Evolutionary conservation across 2,888 invertebrate species (phyloP), one percentile per base, ranked within the genome.

Genomic region (Esperia sulphurella): DNA sequence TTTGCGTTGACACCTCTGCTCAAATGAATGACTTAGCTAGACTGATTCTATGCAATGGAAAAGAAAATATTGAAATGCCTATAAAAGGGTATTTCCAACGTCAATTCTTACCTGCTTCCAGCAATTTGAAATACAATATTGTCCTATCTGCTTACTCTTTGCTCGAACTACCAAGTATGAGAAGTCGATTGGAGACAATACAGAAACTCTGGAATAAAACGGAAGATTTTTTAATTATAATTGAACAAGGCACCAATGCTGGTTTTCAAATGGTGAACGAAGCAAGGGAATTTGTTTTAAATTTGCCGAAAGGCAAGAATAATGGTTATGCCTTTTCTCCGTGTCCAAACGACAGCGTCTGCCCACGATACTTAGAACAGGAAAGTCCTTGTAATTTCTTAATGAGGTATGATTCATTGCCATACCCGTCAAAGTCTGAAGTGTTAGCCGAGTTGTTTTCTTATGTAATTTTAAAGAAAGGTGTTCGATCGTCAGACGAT

Each of bases 121-220:
- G 90, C 14, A 79, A 84, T 54, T 61, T 92, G 0, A 91, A 91
- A 62, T 97, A 95, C 73, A 95, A 96, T 74, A 83, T 98, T 43
- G 96, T 97, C 0, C 83, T 97, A 14, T 93, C 95, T 46, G 94
- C 97, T 0, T 96, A 93, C 73, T 91, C 95, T 0, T 84, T 98
- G 54, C 91, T 97, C 59, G 98, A 98, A 79, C 76, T 97, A 56
- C 94, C 95, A 0, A 91, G 88, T 51, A 83, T 91, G 54, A 84
- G 92, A 65, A 87, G 90, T 28, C 91, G 98, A 43, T 75, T 95
- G 42, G 92, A 95, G 65, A 91, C 92, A 0, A 78, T 97, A 48
- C 87, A 93, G 44, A 95, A 94, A 65, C 84, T 98, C 8, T 98
- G 98, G 98, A 93, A 92, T 46, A 97, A 96, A 84, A 96, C 97